phyloP scores from a whole-genome alignment of 2,113 vertebrate genomes.

The Syrrhaptes paradoxus region DNA sequence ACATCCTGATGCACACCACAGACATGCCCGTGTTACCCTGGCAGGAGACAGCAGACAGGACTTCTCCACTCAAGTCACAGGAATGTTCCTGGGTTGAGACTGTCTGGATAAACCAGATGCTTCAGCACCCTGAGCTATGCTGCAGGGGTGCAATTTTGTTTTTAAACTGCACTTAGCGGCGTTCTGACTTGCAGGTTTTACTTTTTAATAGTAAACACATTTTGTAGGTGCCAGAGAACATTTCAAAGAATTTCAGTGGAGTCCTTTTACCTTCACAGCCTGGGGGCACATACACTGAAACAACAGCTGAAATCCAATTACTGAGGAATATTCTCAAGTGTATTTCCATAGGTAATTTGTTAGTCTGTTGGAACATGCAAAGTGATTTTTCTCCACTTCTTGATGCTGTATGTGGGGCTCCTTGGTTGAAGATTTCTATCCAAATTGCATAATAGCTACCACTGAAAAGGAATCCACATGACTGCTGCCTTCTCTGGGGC shows the following conservation, averaged over 20 bases:
- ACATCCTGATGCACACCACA: background rate
- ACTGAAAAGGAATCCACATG: background rate
- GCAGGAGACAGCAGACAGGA: background rate
- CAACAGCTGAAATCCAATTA: constrained; percentile 72
- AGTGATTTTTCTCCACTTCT: constrained; percentile 58
- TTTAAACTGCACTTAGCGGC: constrained; percentile 19
- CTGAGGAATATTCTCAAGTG: constrained; percentile 64
- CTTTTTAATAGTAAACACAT: constrained; percentile 66
- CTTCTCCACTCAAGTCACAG: background rate
- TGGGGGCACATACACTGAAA: constrained; percentile 40
- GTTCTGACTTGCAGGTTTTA: constrained; percentile 65
- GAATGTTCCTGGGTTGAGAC: background rate
- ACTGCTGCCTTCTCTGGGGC: background rate
- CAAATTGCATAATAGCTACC: background rate
- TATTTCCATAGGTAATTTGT: constrained; percentile 73
- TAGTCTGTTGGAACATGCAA: constrained; percentile 69
- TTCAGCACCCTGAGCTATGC: background rate
- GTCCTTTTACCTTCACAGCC: constrained; percentile 55
- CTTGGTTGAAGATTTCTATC: background rate
- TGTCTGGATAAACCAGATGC: constrained; percentile 28
- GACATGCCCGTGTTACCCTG: fast-evolving
- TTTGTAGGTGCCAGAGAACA: constrained; percentile 55
- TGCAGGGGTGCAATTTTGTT: constrained; percentile 49
- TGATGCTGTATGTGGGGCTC: background rate
- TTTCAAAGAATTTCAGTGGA: constrained; percentile 67